These are phyloP conservation scores for Semnopithecus entellus DNA, from an alignment of 2,113 vertebrate genomes.

Conservation along the genomic window DNA sequence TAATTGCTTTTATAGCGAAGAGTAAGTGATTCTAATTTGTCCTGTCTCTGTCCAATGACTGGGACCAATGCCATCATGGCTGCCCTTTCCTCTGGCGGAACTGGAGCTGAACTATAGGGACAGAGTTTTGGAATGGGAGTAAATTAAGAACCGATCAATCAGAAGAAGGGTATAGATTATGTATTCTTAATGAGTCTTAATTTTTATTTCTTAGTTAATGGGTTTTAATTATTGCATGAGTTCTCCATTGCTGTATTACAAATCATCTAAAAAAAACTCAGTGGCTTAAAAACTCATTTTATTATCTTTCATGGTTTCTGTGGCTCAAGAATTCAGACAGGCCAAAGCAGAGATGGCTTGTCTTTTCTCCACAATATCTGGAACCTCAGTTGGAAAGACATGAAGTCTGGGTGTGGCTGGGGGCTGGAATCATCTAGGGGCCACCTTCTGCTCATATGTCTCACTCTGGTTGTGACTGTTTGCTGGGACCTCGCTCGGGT, in stretches of 20 bases:
- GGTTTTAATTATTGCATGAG: conserved; percentile 21
- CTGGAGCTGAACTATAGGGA: background rate
- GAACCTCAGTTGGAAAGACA: background rate
- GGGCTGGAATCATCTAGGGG: background rate
- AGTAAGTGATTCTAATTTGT: conserved; percentile 22
- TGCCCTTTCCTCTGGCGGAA: background rate
- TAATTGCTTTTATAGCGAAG: conserved; percentile 62
- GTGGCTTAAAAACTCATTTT: background rate
- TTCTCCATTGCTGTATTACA: background rate
- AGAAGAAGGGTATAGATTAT: background rate
- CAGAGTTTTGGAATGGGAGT: background rate
- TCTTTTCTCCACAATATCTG: background rate
- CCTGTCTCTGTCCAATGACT: background rate
- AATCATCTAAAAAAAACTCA: background rate
- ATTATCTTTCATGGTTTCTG: background rate
- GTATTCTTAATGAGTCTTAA: conserved; percentile 30
- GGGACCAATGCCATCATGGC: background rate
- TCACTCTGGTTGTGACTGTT: background rate
- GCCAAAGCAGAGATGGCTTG: background rate
- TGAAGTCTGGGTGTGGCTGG: background rate
- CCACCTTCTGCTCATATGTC: background rate
- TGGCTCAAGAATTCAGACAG: conserved; percentile 8
- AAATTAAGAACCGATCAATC: background rate
- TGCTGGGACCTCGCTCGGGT: background rate
- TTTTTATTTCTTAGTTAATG: conserved; percentile 32